A percentile compares a stretch with the other conserved stretches of the same genome.
These are phyloP conservation scores for Zaprionus camerounensis DNA, from an alignment of 1,140 invertebrate genomes.

Conservation along the genomic window DNA sequence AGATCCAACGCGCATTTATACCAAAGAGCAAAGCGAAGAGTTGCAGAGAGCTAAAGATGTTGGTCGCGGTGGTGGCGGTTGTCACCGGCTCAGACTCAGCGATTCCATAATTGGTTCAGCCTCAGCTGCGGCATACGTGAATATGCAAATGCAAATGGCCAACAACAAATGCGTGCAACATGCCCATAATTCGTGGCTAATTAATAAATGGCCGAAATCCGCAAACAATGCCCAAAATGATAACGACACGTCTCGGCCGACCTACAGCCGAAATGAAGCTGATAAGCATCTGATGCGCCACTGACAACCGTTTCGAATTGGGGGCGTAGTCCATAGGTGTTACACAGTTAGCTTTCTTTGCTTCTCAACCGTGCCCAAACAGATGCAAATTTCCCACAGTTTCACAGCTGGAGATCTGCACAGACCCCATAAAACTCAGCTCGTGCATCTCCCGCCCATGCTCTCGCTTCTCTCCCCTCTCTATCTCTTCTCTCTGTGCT, in stretches of 20 bases:
- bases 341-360: slow-evolving; percentile 15
- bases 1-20: slow-evolving; percentile 63
- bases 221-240: slow-evolving; percentile 25
- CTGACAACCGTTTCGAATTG: slow-evolving; percentile 1
- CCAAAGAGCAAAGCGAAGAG: slow-evolving; percentile 34
- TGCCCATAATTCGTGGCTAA: slow-evolving; percentile 50
- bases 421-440: neutral
- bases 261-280: neutral
- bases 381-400: slow-evolving; percentile 27
- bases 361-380: neutral
- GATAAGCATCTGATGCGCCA: slow-evolving; percentile 19
- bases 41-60: slow-evolving; percentile 24
- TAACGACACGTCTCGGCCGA: neutral
- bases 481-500: neutral
- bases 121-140: slow-evolving; percentile 22
- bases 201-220: slow-evolving; percentile 58
- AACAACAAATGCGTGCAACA: slow-evolving; percentile 74
- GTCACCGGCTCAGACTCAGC: slow-evolving; percentile 16
- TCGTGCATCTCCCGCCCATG: neutral
- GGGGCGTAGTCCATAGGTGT: slow-evolving; percentile 21
- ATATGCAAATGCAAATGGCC: slow-evolving; percentile 56
- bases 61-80: slow-evolving; percentile 7
- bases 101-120: slow-evolving; percentile 49
- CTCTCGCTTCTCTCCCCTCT: neutral
- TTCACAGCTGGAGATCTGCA: neutral